These are phyloP conservation scores for Magallana ariakensis DNA, from an alignment of 1,140 invertebrate species.

Conservation along the genomic window DNA sequence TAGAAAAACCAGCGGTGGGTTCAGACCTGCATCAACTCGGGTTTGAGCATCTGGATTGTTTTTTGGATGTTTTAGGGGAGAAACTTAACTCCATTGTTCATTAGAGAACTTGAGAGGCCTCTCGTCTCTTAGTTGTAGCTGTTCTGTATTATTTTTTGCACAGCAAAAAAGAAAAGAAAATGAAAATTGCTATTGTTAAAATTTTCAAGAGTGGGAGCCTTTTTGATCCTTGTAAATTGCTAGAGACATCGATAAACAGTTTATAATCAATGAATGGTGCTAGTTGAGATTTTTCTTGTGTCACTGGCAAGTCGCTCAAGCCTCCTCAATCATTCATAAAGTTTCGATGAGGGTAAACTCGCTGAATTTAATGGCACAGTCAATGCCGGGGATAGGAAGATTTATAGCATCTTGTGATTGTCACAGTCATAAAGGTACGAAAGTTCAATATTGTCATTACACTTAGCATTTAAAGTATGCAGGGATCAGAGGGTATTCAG, in stretches of 20 bases:
- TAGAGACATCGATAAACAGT: background rate
- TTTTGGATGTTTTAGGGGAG: background rate
- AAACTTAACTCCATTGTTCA: slow-evolving; percentile 11
- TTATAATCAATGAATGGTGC: slow-evolving; percentile 13
- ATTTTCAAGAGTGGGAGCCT: background rate
- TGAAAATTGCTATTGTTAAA: background rate
- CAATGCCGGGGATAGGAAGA: background rate
- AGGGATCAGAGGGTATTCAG: background rate
- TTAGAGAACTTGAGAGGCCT: background rate
- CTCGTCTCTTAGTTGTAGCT: background rate
- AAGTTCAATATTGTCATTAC: slow-evolving; percentile 34
- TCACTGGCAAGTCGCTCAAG: background rate
- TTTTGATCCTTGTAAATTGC: background rate
- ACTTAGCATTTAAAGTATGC: slow-evolving; percentile 29
- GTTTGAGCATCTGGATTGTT: slow-evolving; percentile 2
- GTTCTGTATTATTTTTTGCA: background rate
- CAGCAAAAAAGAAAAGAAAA: background rate
- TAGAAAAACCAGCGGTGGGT: slow-evolving; percentile 2
- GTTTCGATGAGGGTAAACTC: slow-evolving; percentile 12
- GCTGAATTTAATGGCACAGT: background rate
- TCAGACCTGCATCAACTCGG: background rate
- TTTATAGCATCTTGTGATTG: slow-evolving; percentile 32
- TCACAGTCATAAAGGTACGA: slow-evolving; percentile 18
- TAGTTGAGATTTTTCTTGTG: background rate
- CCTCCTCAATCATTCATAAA: slow-evolving; percentile 25